phyloP scores from a whole-genome alignment of 2,797 vertebrate genomes.

The Rhabdophis nuchalis region DNA sequence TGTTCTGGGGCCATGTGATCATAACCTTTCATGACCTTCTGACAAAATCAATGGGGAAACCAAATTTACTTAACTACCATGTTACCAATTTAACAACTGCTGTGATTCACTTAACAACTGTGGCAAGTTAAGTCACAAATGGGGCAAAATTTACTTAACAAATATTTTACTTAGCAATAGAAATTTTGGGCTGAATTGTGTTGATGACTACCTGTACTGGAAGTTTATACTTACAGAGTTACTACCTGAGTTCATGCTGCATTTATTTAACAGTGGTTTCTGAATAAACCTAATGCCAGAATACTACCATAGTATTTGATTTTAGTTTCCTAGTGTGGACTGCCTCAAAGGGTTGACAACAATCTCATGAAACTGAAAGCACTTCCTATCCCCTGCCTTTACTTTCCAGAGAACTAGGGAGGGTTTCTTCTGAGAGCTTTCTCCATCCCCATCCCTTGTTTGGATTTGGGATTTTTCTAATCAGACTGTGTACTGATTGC shows the following conservation, averaged over 20 bases:
- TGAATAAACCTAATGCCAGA: not conserved
- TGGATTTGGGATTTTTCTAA: not conserved
- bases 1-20: not conserved
- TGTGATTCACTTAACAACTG: not conserved
- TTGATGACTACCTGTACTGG: not conserved
- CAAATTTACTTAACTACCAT: not conserved
- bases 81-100: not conserved
- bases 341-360: not conserved
- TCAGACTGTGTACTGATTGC: not conserved
- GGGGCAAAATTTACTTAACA: not conserved
- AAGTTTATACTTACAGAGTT: not conserved
- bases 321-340: not conserved
- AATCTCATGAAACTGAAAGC: not conserved
- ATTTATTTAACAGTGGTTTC: not conserved
- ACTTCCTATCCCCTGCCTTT: not conserved
- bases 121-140: not conserved
- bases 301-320: not conserved
- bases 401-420: not conserved
- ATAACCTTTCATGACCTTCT: not conserved
- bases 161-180: not conserved
- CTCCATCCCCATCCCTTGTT: not conserved
- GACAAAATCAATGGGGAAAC: not conserved
- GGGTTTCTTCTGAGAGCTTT: not conserved
- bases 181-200: not conserved
- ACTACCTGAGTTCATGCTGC: not conserved